Conservation (phyloP, 2,888 invertebrate species). For the Caenorhabditis doughertyi region DNA sequence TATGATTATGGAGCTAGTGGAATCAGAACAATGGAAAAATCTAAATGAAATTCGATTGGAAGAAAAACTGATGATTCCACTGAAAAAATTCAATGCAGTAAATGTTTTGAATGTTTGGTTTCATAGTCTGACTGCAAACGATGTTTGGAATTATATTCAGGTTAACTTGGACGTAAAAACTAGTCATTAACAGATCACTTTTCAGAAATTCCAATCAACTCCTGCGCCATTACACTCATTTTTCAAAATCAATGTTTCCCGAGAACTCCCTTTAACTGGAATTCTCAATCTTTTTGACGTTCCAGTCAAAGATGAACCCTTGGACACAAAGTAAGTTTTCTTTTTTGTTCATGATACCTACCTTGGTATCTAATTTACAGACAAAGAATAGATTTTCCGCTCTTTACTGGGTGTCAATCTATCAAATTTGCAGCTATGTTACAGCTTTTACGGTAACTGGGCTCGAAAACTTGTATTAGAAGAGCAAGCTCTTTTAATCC, state of each 20-base stretch:
- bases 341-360: no score
- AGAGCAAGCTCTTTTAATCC: no score
- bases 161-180: not conserved
- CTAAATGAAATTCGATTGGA: not conserved
- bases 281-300: not conserved
- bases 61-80: not conserved
- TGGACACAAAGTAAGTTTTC: no score
- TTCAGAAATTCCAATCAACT: not conserved
- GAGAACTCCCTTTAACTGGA: not conserved
- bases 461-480: no score
- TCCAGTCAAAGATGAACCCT: not conserved
- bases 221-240: not conserved
- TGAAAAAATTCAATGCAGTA: not conserved
- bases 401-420: no score
- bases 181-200: not conserved
- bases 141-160: not conserved
- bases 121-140: not conserved
- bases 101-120: not conserved
- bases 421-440: no score
- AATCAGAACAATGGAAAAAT: slow-evolving; percentile 6
- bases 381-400: no score
- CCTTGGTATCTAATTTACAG: no score
- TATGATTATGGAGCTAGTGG: not conserved
- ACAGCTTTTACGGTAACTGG: no score
- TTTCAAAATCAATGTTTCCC: not conserved